Evolutionary conservation across 1,140 invertebrate genomes (phyloP).

Genomic region (Ptiloglossa arizonensis): DNA sequence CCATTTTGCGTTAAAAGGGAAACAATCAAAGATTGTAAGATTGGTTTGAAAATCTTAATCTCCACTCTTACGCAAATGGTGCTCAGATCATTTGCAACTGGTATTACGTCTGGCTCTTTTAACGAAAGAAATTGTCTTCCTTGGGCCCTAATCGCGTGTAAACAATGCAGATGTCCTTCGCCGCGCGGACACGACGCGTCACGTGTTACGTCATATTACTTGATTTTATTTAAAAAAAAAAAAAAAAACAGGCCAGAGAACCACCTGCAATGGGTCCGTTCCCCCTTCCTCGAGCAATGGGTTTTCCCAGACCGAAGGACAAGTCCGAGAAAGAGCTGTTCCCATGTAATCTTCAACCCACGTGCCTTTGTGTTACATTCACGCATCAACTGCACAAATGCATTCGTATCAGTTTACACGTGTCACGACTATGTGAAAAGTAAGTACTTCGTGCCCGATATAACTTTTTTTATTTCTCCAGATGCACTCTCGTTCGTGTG

Average conservation of each 20-base stretch:
- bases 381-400: too few relatives aligned
- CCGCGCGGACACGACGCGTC: not conserved
- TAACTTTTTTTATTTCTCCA: too few relatives aligned
- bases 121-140: too few relatives aligned
- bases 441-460: too few relatives aligned
- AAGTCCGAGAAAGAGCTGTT: not conserved
- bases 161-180: constrained; percentile 20
- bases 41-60: too few relatives aligned
- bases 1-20: too few relatives aligned
- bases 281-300: constrained; percentile 28
- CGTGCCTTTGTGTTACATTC: constrained; percentile 1
- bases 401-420: not conserved
- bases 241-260: constrained; percentile 50
- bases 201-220: constrained; percentile 46
- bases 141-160: not conserved
- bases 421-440: too few relatives aligned
- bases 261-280: constrained; percentile 1
- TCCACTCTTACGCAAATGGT: too few relatives aligned
- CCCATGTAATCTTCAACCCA: constrained; percentile 2
- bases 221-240: constrained; percentile 36
- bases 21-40: too few relatives aligned
- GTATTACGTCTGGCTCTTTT: too few relatives aligned
- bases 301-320: constrained; percentile 62
- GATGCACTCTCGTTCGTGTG: too few relatives aligned
- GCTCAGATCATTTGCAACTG: too few relatives aligned